These are phyloP conservation scores for Drosophila meridiana DNA, from an alignment of 2,888 invertebrate species.

Conservation along the genomic window DNA sequence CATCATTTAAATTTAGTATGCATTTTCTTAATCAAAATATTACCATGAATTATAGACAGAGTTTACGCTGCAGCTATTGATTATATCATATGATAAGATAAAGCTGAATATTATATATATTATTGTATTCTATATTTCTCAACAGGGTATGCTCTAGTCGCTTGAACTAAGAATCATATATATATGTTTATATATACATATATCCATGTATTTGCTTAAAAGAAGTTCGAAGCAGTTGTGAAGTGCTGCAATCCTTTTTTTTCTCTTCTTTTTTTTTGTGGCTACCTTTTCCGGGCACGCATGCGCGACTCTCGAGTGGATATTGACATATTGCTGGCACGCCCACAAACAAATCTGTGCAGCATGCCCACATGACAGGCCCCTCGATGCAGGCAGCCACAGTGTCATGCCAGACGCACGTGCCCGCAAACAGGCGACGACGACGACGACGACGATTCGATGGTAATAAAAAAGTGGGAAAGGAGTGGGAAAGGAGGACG, in stretches of 20 bases:
- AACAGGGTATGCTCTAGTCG: conserved; percentile 3
- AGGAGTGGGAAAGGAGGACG: background rate
- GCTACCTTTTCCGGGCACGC: conserved; percentile 54
- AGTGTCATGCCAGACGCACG: conserved; percentile 41
- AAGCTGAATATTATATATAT: too few relatives aligned
- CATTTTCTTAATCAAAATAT: too few relatives aligned
- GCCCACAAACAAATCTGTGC: conserved; percentile 76
- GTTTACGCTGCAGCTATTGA: background rate
- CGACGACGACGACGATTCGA: conserved; percentile 1
- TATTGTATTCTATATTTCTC: too few relatives aligned
- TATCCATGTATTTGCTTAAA: background rate
- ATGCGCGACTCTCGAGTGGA: conserved; percentile 71
- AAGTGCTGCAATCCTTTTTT: conserved; percentile 42
- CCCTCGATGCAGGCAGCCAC: background rate
- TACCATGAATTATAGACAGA: too few relatives aligned
- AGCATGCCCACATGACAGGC: conserved; percentile 18
- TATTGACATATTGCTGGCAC: conserved; percentile 77
- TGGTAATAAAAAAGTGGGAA: conserved; percentile 7
- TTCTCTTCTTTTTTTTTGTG: conserved; percentile 34
- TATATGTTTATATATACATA: background rate
- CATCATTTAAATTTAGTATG: too few relatives aligned
- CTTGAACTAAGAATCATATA: background rate
- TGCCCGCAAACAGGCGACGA: conserved; percentile 36
- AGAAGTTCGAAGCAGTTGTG: background rate
- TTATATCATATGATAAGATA: background rate